Conservation (phyloP, 2,797 vertebrate species). For the Peromyscus attwateri region DNA sequence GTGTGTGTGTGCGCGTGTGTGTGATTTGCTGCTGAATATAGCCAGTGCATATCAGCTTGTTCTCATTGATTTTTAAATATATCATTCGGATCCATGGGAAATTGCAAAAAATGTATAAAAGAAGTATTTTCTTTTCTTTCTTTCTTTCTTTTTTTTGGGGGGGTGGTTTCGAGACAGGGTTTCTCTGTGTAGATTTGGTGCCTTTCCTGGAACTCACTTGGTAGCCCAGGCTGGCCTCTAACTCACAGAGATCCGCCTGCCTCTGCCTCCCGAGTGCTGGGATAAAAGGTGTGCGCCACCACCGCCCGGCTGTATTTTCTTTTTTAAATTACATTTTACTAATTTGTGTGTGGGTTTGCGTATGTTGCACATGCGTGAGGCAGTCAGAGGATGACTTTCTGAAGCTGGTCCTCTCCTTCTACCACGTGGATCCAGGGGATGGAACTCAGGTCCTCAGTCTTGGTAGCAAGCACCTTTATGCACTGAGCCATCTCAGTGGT, state of each 20-base stretch:
- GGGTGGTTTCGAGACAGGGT: too few relatives aligned
- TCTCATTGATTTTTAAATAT: background rate
- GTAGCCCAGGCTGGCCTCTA: too few relatives aligned
- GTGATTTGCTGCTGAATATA: background rate
- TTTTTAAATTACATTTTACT: background rate
- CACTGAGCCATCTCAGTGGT: background rate
- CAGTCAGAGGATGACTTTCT: too few relatives aligned
- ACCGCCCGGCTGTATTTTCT: too few relatives aligned
- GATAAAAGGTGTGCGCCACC: too few relatives aligned
- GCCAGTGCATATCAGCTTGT: too few relatives aligned
- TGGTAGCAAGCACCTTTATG: background rate
- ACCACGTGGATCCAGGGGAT: background rate
- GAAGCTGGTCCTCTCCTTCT: background rate
- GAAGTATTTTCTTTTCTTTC: background rate
- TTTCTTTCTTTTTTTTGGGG: too few relatives aligned
- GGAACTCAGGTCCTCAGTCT: background rate
- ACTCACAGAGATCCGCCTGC: too few relatives aligned
- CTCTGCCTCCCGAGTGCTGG: too few relatives aligned
- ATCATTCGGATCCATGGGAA: background rate
- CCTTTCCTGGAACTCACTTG: too few relatives aligned
- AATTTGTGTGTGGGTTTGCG: background rate
- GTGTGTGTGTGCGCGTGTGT: rapidly evolving
- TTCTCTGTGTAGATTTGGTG: too few relatives aligned
- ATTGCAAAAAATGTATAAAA: background rate
- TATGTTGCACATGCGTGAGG: too few relatives aligned